Evolutionary conservation across 1,140 invertebrate genomes (phyloP), one percentile per base, ranked within the genome.

Genomic region (Nasonia longicornis): DNA sequence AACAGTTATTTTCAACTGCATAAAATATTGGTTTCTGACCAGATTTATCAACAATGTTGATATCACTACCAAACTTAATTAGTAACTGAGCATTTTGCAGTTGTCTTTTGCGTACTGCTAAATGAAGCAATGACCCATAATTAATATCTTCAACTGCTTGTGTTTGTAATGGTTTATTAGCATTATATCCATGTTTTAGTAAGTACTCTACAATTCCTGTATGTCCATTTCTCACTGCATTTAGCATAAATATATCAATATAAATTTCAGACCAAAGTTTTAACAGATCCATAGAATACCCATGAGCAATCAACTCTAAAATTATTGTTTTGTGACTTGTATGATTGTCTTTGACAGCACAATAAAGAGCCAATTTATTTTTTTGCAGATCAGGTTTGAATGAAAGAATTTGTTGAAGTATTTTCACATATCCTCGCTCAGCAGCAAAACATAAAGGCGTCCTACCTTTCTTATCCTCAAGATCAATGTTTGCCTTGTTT

Each of bases 321-420:
- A 67, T 63, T 29, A 77, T 45, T 67, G 42, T 48, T n/a, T 67
- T 66, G 22, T 67, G 64, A 10, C 38, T 7, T 4, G 1, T 35
- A 3, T 16, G 10, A 8, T 67, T 45, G 4, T 31, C 75, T 64
- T 76, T 35, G 7, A 67, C 64, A 45, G 75, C 75, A 67, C 12
- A 77, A 66, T 66, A 45, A 22, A 77, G 38, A 11, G 64, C 75
- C 29, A 26, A 66, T 45, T 67, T 66, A 45, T 77, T 77, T 42
- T 42, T 26, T 2, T 26, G 10, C 0, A 29, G 0, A 45, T 77
- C 29, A 29, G 75, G 75, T 67, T 77, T 42, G 12, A 14, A n/a
- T 6, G 42, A 12, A 16, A 77, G 42, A 26, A 77, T 16, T 48
- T 67, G n/a, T 42, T 10, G 2, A 14, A 77, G 63, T 16, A 77